Percentiles rank a stretch among this genome's conserved stretches.
Evolutionary conservation across 1,140 invertebrate genomes (phyloP).

Genomic region (Acyrthosiphon pisum): DNA sequence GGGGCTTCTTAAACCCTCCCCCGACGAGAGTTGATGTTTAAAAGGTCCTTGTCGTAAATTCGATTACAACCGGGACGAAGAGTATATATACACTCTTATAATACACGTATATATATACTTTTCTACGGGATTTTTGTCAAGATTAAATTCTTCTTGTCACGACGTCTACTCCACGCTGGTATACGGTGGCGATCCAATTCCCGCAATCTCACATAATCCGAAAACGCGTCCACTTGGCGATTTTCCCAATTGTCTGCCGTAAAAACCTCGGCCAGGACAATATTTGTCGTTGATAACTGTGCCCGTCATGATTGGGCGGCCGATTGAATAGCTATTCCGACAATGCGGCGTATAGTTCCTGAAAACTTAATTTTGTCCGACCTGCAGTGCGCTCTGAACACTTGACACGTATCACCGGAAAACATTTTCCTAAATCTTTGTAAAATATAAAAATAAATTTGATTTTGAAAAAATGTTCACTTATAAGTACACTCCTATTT

Average conservation of each 20-base stretch:
- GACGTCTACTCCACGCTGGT: neutral
- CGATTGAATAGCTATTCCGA: constrained; percentile 30
- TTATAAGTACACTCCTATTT: no score
- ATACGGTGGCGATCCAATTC: constrained; percentile 32
- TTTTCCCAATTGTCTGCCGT: constrained; percentile 55
- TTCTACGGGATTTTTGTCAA: constrained; percentile 50
- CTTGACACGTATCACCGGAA: neutral
- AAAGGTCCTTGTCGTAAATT: constrained; percentile 55
- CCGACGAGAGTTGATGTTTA: constrained; percentile 2
- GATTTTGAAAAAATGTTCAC: neutral
- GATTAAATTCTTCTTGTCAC: constrained; percentile 57
- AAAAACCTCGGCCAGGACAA: constrained; percentile 53
- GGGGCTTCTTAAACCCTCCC: constrained; percentile 44
- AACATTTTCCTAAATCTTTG: neutral
- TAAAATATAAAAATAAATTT: neutral
- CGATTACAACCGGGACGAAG: constrained; percentile 16
- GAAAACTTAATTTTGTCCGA: constrained; percentile 1
- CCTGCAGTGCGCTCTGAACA: neutral
- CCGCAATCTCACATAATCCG: constrained; percentile 52
- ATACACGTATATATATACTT: neutral
- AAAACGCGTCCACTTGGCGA: constrained; percentile 52
- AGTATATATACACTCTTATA: neutral
- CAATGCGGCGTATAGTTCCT: neutral
- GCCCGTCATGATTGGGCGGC: constrained; percentile 35
- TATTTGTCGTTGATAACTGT: constrained; percentile 49